Evolutionary conservation across 2,888 invertebrate species (phyloP), one percentile per base, ranked within the genome.

Genomic region (Xanthia togata): DNA sequence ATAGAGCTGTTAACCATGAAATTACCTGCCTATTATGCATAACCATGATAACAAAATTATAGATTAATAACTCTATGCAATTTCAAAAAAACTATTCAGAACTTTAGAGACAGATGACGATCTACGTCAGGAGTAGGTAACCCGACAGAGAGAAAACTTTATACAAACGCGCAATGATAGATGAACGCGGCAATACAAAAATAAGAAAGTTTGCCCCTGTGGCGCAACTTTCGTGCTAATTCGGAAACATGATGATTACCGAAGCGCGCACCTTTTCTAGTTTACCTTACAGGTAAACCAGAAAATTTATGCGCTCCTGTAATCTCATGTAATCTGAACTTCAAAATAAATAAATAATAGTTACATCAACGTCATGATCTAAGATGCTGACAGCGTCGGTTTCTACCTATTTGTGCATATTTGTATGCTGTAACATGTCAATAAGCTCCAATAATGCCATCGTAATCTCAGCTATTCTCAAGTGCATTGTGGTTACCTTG

Each of bases 401-500:
- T 69, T 69, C 20, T 5, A 26, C 20, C 2, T 41, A 41, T 31
- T 23, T 31, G 23, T 17, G 0, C 4, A 31, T 44, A 47, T 17
- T 17, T 38, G 47, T 8, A 35, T 26, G 38, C 12, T 17, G 60
- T 5, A 5, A 23, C 17, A n/a, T 50, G 6, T 31, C 57, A 76
- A 50, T 78, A 71, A n/a, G 41, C 70, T 47, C 11, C 60, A 70
- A 23, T 62, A 70, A 55, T 57, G 20, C 8, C 55, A 8, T 11
- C 38, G 55, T 20, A 31, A 35, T 80, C 47, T 71, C 4, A 64
- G 47, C 20, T 63, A 72, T 63, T 57, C 77, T 50, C 73, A 23
- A 80, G 81, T 50, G 81, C 12, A 50, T 80, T 57, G 31, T 26
- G 73, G 80, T 63, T 31, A 9, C n/a, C 8, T 62, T 26, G 47